A percentile compares a stretch with the other conserved stretches of the same genome.
These are phyloP conservation scores for Zaprionus davidi DNA, from an alignment of 1,140 invertebrate species.

Conservation along the genomic window DNA sequence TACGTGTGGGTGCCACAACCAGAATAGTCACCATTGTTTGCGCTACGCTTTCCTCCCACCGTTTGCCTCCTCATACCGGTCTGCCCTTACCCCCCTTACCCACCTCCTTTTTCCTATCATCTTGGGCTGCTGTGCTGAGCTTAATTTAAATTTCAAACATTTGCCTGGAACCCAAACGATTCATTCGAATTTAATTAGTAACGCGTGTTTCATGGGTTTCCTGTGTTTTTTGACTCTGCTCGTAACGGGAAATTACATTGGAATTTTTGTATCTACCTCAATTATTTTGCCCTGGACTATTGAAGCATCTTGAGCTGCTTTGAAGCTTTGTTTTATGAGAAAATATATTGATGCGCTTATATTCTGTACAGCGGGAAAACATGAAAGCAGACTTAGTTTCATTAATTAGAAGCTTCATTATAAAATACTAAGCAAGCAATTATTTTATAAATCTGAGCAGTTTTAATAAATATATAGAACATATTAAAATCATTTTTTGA, in stretches of 20 bases:
- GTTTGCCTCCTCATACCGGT: neutral
- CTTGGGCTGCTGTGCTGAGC: constrained; percentile 31
- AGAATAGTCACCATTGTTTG: constrained; percentile 56
- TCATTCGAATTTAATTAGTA: constrained; percentile 75
- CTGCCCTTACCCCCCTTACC: neutral
- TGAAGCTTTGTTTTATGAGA: constrained; percentile 29
- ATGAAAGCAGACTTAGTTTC: neutral
- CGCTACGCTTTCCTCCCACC: too few relatives aligned
- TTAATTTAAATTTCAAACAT: constrained; percentile 79
- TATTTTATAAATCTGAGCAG: neutral
- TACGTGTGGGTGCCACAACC: constrained; percentile 21
- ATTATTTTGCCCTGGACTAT: neutral
- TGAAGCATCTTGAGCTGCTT: constrained; percentile 30
- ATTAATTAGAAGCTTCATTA: neutral
- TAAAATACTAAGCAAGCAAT: neutral
- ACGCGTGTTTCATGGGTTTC: constrained; percentile 74
- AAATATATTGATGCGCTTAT: constrained; percentile 22
- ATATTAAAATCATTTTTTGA: neutral
- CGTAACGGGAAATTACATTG: constrained; percentile 64
- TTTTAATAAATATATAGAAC: neutral
- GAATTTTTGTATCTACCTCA: constrained; percentile 23
- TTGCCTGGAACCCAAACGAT: constrained; percentile 31
- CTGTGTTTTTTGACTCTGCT: constrained; percentile 67
- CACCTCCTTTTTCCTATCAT: neutral
- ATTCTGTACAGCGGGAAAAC: neutral